Evolutionary conservation across 1,140 invertebrate genomes (phyloP).

Genomic region (Onthophagus taurus): DNA sequence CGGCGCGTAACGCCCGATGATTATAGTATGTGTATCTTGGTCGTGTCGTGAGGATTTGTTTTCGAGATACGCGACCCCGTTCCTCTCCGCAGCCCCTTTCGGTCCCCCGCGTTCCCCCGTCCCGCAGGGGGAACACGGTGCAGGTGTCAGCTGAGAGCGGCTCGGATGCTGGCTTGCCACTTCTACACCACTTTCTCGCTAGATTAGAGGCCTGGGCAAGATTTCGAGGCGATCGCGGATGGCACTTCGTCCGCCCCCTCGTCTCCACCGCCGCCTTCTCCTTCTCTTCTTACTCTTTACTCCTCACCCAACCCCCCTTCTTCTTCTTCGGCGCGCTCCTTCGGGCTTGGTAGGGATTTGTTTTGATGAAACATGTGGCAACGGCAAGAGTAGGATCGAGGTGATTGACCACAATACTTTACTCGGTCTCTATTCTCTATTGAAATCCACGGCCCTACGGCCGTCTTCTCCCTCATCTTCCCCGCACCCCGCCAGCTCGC

Average conservation of each 20-base stretch:
- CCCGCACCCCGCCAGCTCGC: too few relatives aligned
- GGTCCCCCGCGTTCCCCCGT: slow-evolving; percentile 13
- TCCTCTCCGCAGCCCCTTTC: slow-evolving; percentile 25
- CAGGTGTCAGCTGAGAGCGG: slow-evolving; percentile 35
- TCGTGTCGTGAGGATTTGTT: slow-evolving; percentile 28
- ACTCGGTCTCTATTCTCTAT: slow-evolving; percentile 21
- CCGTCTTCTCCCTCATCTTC: too few relatives aligned
- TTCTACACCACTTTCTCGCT: slow-evolving; percentile 12
- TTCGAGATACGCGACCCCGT: slow-evolving; percentile 15
- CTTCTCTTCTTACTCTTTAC: background rate
- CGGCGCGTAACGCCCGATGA: slow-evolving; percentile 22
- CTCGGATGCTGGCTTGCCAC: slow-evolving; percentile 25
- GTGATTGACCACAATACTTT: slow-evolving; percentile 27
- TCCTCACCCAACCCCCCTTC: background rate
- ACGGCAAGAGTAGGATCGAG: slow-evolving; percentile 20
- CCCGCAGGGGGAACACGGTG: slow-evolving; percentile 31
- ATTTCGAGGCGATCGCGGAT: slow-evolving; percentile 1
- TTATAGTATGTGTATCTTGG: slow-evolving; percentile 31
- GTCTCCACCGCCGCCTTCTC: background rate
- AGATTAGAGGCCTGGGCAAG: slow-evolving; percentile 1
- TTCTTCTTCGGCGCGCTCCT: slow-evolving; percentile 5
- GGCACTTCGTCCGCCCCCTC: background rate
- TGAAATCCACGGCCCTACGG: slow-evolving; percentile 17
- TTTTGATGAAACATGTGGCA: slow-evolving; percentile 27
- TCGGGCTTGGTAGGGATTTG: slow-evolving; percentile 17